Base-by-base conservation (phyloP, 2,113 vertebrate genomes). In the Corvus cornix region DNA sequence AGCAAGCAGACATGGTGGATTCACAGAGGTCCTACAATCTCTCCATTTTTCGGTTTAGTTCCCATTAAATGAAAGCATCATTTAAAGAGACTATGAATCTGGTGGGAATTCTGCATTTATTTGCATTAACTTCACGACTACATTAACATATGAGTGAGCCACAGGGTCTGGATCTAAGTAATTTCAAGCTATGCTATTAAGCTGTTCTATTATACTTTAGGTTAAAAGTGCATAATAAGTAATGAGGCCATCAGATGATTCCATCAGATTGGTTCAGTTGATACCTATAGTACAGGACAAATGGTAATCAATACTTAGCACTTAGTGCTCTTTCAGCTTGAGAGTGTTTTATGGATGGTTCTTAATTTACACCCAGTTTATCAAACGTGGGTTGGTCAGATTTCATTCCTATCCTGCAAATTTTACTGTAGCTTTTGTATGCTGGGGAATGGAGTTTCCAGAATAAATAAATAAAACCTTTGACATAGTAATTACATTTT, bases 231-330 rank as follows among this genome's bases (percentile, higher is more conserved):
- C 48, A 58, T 84, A 62, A 95, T 87, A 93, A 97, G 93, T 85
- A 86, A 93, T 35, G 10, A 93, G 35, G 17, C 43, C 41, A 73
- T 85, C 69, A 89, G 79, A 74, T 87, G 43, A 80, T 81, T 89
- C 85, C 64, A 90, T 87, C 70, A 62, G 19, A 73, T 93, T 90
- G 37, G 37, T 64, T 95, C 55, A 63, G 60, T 91, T 94, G 84
- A 93, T 91, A 84, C 52, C 87, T 89, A 52, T n/a, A 92, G 59
- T 58, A 53, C 75, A 79, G 73, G 46, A 33, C 53, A 89, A 86
- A 73, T 55, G n/a, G 49, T 78, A 86, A 96, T 97, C 92, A 94
- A 96, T 96, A 95, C 5, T 28, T 89, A 93, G 91, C 91, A 93
- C 94, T 95, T 95, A 91, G 64, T 76, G 53, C 66, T 84, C 31